Evolutionary conservation across 2,113 vertebrate species (phyloP), one percentile per base, ranked within the genome.

Genomic region (Morone saxatilis): DNA sequence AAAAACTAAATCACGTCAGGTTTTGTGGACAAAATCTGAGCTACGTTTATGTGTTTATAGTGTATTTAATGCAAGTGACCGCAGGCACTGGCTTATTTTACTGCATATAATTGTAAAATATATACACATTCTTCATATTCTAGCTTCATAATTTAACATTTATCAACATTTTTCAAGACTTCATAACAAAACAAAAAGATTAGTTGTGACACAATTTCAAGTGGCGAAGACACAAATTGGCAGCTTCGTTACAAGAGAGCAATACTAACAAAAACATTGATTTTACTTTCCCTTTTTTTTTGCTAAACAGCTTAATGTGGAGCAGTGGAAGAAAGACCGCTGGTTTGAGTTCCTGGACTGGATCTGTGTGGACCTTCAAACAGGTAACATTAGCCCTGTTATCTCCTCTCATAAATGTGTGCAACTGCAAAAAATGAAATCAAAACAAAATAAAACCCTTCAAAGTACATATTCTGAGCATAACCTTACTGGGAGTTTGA

Each of bases 81-180:
- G 36, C 61, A 56, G 48, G 71, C 77, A 71, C 72, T 70, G 82
- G 51, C 76, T 71, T 86, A 53, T 82, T 79, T 89, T 76, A 81
- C 86, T 83, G 79, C 79, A 87, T 84, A 88, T 78, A 81, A 78
- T 1, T 71, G 88, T 82, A 62, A 88, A 87, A 86, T 80, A 93
- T 78, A 77, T 88, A 91, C 81, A 92, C 66, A 88, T 86, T 87
- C 86, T 76, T 88, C 75, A 85, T 89, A 56, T 70, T 85, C 80
- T 88, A 83, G 81, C 78, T 88, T 91, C 81, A 94, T 94, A 93
- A 94, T 86, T 94, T 94, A 94, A 94, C 88, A 92, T 73, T 84
- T 38, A 86, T 76, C 69, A 74, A 81, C 75, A 83, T 13, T 79
- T 72, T 77, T 75, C 57, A 82, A 69, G 63, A 65, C 56, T 81